Evolutionary conservation across 2,113 vertebrate species (phyloP).

Genomic region (Alethe castanea): DNA sequence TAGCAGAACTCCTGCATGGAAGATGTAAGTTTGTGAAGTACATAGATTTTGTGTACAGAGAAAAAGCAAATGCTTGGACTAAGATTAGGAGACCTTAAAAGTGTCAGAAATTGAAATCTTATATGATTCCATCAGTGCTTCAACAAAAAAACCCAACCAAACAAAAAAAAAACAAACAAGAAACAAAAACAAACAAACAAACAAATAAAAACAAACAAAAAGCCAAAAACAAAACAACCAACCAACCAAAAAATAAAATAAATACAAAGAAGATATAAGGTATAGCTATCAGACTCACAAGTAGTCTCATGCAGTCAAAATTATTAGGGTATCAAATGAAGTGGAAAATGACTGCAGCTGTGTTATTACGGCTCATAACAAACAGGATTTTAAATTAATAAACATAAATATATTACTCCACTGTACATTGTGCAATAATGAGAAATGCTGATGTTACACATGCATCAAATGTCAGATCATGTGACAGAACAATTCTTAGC

Average conservation of each 20-base stretch:
- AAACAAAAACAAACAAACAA: neutral
- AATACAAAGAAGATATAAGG: neutral
- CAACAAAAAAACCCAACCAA: neutral
- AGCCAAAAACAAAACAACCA: neutral
- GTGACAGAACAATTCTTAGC: neutral
- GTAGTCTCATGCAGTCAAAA: conserved; percentile 49
- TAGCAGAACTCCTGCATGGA: neutral
- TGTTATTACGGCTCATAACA: conserved; percentile 38
- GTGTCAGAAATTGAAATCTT: neutral
- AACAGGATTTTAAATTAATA: conserved; percentile 57
- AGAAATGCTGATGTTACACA: neutral
- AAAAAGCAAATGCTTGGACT: neutral
- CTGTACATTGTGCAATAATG: neutral
- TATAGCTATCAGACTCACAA: neutral
- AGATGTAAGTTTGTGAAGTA: neutral
- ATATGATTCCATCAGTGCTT: neutral
- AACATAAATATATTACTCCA: conserved; percentile 47
- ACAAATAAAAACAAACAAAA: neutral
- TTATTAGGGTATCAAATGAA: conserved; percentile 35
- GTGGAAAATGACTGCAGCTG: conserved; percentile 53
- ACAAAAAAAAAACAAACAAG: too few relatives aligned
- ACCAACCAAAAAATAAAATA: neutral
- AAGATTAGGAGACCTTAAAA: neutral
- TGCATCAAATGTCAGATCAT: neutral
- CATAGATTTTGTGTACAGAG: neutral